Conservation (phyloP, 2,888 invertebrate species). For the Hydrotaea diabolus region DNA sequence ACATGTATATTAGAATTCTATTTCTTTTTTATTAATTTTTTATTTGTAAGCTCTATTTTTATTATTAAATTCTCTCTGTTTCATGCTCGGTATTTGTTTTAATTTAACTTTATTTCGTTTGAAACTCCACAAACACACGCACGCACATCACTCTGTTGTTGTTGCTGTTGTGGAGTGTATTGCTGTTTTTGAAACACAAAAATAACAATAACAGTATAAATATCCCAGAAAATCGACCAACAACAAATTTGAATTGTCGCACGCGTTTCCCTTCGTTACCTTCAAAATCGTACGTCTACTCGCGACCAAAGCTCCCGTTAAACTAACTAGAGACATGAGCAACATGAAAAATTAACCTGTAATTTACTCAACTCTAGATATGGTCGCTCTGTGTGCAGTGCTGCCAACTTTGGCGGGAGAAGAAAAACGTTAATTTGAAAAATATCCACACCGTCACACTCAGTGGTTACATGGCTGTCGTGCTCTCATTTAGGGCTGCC, state of each 20-base stretch:
- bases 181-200: neutral
- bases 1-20: neutral
- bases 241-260: no score
- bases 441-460: no score
- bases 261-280: slow-evolving; percentile 66
- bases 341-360: slow-evolving; percentile 54
- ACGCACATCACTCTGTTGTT: neutral
- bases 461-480: no score
- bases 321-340: slow-evolving; percentile 52
- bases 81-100: neutral
- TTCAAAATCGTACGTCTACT: slow-evolving; percentile 46
- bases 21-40: no score
- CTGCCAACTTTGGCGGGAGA: no score
- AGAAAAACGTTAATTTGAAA: no score
- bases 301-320: slow-evolving; percentile 66
- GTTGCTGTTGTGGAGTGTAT: neutral
- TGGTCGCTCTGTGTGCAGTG: no score
- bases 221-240: neutral
- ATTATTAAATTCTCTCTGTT: neutral
- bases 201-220: no score
- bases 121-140: slow-evolving; percentile 7
- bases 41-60: neutral
- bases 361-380: slow-evolving; percentile 39
- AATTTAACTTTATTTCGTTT: neutral
- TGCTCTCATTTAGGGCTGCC: no score